A percentile compares a stretch with the other conserved stretches of the same genome.
phyloP scores from a whole-genome alignment of 2,888 invertebrate species.

The Cylindroiulus punctatus region DNA sequence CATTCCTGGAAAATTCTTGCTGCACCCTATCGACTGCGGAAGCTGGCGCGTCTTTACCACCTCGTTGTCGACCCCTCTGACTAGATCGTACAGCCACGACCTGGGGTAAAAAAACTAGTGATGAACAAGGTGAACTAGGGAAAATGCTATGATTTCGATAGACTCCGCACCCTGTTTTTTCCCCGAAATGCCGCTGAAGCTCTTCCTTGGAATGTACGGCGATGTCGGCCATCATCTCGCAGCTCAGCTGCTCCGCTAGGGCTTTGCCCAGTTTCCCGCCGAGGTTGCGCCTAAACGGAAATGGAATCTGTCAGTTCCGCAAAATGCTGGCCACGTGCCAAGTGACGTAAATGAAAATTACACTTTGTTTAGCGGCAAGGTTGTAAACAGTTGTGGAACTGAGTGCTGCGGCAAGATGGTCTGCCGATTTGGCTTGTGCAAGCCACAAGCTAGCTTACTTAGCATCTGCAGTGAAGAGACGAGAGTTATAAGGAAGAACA shows the following conservation, averaged over 20 bases:
- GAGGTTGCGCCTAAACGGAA: constrained; percentile 73
- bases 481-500: not conserved
- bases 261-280: constrained; percentile 93
- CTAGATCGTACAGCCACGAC: constrained; percentile 85
- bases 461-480: constrained; percentile 73
- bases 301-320: not conserved
- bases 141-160: not conserved
- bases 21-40: constrained; percentile 93
- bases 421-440: constrained; percentile 89
- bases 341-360: constrained; percentile 60
- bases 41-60: constrained; percentile 85
- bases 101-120: constrained; percentile 66
- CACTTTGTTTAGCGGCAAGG: constrained; percentile 83
- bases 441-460: constrained; percentile 91
- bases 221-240: constrained; percentile 84
- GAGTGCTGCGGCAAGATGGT: constrained; percentile 83
- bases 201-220: constrained; percentile 76
- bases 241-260: constrained; percentile 78
- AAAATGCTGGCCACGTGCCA: not conserved
- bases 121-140: constrained; percentile 49
- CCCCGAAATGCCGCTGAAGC: constrained; percentile 79
- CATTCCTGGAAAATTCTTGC: constrained; percentile 90
- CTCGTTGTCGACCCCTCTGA: constrained; percentile 87
- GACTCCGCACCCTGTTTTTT: constrained; percentile 78
- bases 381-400: constrained; percentile 74